phyloP scores from a whole-genome alignment of 1,140 invertebrate genomes.

The Cyrtorhinus lividipennis region DNA sequence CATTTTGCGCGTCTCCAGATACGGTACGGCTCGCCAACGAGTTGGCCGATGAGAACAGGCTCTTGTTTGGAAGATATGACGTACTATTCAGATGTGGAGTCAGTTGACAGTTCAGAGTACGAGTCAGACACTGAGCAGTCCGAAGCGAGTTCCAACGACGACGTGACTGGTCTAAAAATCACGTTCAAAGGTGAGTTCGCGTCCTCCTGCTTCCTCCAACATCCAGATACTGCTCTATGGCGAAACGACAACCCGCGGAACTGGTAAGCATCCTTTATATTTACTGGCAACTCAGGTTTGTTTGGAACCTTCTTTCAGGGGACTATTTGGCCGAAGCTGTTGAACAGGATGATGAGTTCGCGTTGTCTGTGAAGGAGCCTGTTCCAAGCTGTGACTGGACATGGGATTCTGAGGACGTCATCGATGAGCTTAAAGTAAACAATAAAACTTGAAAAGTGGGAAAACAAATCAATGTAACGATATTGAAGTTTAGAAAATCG shows the following conservation, averaged over 20 bases:
- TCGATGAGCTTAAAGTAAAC: conserved; percentile 21
- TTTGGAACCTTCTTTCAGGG: too few species aligned
- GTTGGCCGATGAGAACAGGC: conserved; percentile 31
- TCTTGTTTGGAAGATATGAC: conserved; percentile 27
- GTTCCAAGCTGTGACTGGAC: conserved; percentile 8
- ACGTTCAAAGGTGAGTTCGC: conserved; percentile 54
- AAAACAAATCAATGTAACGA: too few species aligned
- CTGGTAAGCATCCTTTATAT: too few species aligned
- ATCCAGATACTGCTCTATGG: too few species aligned
- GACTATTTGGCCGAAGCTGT: conserved; percentile 73
- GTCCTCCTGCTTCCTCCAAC: too few species aligned
- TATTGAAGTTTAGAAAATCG: too few species aligned
- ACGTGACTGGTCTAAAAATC: conserved; percentile 42
- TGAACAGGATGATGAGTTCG: conserved; percentile 36
- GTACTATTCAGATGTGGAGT: conserved; percentile 33
- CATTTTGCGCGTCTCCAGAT: conserved; percentile 23
- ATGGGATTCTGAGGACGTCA: conserved; percentile 14
- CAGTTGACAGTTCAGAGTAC: conserved; percentile 30
- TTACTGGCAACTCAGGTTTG: too few species aligned
- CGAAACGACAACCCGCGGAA: too few species aligned
- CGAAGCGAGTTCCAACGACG: conserved; percentile 18
- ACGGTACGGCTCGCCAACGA: conserved; percentile 29
- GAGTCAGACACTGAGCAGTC: conserved; percentile 27
- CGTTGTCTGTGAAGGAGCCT: conserved; percentile 22
- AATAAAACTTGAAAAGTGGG: not conserved